Percentiles rank a stretch among this genome's conserved stretches.
These are phyloP conservation scores for Standfussiana lucernea DNA, from an alignment of 2,888 invertebrate genomes.

Conservation along the genomic window DNA sequence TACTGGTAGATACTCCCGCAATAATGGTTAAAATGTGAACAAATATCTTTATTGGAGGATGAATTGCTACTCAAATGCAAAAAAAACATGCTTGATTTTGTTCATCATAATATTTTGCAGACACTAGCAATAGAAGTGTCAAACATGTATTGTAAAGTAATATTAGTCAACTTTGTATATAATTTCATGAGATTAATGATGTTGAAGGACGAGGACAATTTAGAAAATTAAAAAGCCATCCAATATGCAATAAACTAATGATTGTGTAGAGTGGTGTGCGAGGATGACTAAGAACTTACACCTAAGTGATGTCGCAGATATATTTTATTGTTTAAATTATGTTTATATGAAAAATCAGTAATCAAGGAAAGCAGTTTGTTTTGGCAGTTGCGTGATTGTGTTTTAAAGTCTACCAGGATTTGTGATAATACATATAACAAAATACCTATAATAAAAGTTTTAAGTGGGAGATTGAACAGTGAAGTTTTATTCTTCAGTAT, in stretches of 20 bases:
- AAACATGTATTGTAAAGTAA: conserved; percentile 88
- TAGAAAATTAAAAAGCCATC: conserved; percentile 89
- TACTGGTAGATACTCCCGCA: conserved; percentile 91
- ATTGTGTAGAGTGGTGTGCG: conserved; percentile 88
- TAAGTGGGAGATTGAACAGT: conserved; percentile 90
- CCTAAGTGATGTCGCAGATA: conserved; percentile 88
- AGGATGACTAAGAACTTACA: conserved; percentile 87
- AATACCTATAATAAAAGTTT: conserved; percentile 91
- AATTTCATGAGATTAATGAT: conserved; percentile 89
- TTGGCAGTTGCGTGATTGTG: conserved; percentile 92
- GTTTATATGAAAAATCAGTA: conserved; percentile 90
- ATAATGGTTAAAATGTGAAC: conserved; percentile 85
- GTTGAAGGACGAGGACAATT: conserved; percentile 85
- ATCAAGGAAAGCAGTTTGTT: conserved; percentile 89
- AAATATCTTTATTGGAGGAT: conserved; percentile 78
- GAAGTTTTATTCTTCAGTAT: conserved; percentile 89
- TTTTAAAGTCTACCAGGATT: conserved; percentile 94
- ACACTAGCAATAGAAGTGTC: conserved; percentile 76
- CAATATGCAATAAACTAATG: conserved; percentile 89
- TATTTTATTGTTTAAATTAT: conserved; percentile 91
- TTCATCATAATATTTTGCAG: conserved; percentile 76
- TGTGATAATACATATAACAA: conserved; percentile 94
- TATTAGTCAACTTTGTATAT: conserved; percentile 90
- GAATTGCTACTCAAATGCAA: conserved; percentile 76
- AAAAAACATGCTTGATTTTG: conserved; percentile 81